A percentile compares a stretch with the other conserved stretches of the same genome.
Conservation (phyloP, 2,113 vertebrate species). For the Oxygymnocypris stewartii region DNA sequence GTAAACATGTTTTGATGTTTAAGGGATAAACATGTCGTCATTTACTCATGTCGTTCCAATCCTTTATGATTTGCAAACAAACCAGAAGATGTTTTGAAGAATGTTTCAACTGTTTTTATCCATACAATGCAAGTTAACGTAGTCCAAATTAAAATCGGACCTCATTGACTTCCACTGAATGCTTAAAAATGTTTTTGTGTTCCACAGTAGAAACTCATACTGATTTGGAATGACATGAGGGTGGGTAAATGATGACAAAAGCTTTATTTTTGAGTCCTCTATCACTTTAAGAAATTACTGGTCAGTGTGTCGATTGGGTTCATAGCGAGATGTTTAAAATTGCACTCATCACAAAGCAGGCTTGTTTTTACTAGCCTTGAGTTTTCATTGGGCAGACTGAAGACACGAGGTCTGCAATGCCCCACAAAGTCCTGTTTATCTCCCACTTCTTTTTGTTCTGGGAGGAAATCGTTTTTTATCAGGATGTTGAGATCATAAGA, state of each 20-base stretch:
- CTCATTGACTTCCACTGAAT: background rate
- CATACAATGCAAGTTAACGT: background rate
- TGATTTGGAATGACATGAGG: background rate
- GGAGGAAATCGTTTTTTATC: slow-evolving; percentile 30
- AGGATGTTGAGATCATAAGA: background rate
- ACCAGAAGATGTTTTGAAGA: background rate
- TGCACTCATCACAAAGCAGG: background rate
- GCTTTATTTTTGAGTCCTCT: background rate
- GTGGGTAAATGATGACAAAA: background rate
- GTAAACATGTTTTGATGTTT: background rate
- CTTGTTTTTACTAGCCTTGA: slow-evolving; percentile 30
- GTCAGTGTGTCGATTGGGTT: background rate
- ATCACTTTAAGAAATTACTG: background rate
- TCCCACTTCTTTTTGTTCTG: background rate
- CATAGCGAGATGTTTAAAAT: background rate
- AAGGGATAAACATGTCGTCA: background rate
- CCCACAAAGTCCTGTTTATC: slow-evolving; percentile 40
- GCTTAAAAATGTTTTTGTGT: background rate
- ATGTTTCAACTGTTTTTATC: background rate
- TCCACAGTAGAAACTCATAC: background rate
- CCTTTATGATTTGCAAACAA: background rate
- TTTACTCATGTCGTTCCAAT: background rate
- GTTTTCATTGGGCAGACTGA: slow-evolving; percentile 28
- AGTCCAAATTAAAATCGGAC: background rate
- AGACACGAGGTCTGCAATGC: slow-evolving; percentile 45